Evolutionary conservation across 2,113 vertebrate genomes (phyloP).

Genomic region (Polypterus bichir): DNA sequence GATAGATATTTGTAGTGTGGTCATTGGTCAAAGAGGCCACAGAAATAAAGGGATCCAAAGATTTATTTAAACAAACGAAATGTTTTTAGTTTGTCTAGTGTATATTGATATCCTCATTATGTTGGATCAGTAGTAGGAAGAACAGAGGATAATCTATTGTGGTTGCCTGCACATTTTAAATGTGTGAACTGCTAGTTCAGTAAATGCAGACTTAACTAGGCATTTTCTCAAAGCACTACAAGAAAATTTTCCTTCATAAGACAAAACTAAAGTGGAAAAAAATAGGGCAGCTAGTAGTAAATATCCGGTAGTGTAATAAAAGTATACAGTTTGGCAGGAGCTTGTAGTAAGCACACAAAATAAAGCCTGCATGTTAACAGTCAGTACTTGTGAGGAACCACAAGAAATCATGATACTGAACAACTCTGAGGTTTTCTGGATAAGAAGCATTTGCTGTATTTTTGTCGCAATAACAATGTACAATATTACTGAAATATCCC

Average conservation of each 20-base stretch:
- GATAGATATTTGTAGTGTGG: conserved; percentile 20
- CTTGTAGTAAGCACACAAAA: conserved; percentile 29
- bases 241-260: conserved; percentile 37
- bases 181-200: conserved; percentile 34
- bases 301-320: conserved; percentile 30
- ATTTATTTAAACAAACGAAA: conserved; percentile 29
- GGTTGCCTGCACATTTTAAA: conserved; percentile 34
- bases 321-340: conserved; percentile 28
- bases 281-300: conserved; percentile 41
- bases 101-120: conserved; percentile 24
- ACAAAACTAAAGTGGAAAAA: conserved; percentile 10
- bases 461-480: conserved; percentile 37
- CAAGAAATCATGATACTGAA: conserved; percentile 31
- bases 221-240: conserved; percentile 44
- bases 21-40: conserved; percentile 46
- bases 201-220: conserved; percentile 15
- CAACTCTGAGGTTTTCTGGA: conserved; percentile 26
- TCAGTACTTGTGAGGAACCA: conserved; percentile 31
- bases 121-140: conserved; percentile 26
- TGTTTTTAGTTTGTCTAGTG: conserved; percentile 40
- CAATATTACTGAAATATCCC: conserved; percentile 28
- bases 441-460: conserved; percentile 30
- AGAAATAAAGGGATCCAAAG: conserved; percentile 63
- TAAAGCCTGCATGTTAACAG: conserved; percentile 43
- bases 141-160: conserved; percentile 24